Evolutionary conservation across 2,888 invertebrate genomes (phyloP), one percentile per base, ranked within the genome.

Genomic region (Acanthococcus lagerstroemiae): DNA sequence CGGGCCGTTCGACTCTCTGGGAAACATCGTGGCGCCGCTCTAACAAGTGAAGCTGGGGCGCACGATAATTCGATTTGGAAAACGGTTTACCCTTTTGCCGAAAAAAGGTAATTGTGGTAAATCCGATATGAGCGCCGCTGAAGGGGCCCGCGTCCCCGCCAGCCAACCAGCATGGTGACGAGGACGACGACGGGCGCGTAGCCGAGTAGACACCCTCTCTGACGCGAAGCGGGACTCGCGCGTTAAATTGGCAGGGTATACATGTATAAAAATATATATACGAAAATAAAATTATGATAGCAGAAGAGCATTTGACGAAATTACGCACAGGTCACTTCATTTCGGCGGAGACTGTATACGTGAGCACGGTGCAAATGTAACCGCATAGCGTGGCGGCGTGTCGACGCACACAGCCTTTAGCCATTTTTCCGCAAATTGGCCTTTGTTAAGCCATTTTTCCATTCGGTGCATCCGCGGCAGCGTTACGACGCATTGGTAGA

Each of bases 241-340:
- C 37, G 37, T 37, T n/a, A 37, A 37, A 37, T 37, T 37, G 37
- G 37, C n/a, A n/a, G n/a, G 37, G 37, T 37, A 37, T 37, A 15
- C 37, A n/a, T 37, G 37, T 37, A 37, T n/a, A 2, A 37, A n/a
- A 37, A 37, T 37, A 37, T 15, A n/a, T 15, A 37, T 37, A 37
- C 37, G 37, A 37, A 37, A 37, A 37, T 37, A 37, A 37, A 37
- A 37, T 37, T 37, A 37, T 37, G 37, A 37, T 37, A 37, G 52
- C 9, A 22, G 22, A 22, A 24, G 30, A 4, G 19, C 30, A 55
- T 55, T 55, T 26, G 55, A 55, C 55, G 27, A 55, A 55, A 55
- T 55, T 55, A 55, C 26, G 24, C 55, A 55, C 55, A 55, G 55
- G 55, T 55, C 55, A 55, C 55, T 55, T 55, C 55, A 55, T 55